A percentile compares a stretch with the other conserved stretches of the same genome.
phyloP scores from a whole-genome alignment of 2,113 vertebrate genomes.

The Myrmophylax atrothorax region DNA sequence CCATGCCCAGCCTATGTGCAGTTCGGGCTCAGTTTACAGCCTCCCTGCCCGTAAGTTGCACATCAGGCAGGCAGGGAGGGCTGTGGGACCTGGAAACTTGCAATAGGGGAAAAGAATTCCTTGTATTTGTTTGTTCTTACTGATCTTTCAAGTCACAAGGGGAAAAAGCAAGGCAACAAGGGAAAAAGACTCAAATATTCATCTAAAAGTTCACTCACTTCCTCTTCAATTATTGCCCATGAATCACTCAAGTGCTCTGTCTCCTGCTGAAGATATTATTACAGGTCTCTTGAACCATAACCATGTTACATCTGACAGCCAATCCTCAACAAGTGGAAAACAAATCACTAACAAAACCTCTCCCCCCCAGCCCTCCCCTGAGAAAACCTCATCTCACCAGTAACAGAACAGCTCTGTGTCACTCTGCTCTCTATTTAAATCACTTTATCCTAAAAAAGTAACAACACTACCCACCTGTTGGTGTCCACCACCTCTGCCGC shows the following conservation, averaged over 20 bases:
- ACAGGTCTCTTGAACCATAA: background rate
- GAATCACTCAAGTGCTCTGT: background rate
- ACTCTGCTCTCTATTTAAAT: background rate
- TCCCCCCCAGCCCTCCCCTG: background rate
- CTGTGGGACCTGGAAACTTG: background rate
- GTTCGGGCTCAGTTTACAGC: background rate
- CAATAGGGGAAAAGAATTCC: background rate
- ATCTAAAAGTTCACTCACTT: background rate
- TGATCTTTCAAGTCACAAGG: background rate
- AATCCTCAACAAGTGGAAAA: background rate
- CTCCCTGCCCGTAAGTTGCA: background rate
- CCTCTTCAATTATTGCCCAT: background rate
- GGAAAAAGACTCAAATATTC: background rate
- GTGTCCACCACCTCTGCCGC: slow-evolving; percentile 32
- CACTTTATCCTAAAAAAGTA: background rate
- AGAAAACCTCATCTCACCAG: background rate
- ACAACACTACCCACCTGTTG: slow-evolving; percentile 62
- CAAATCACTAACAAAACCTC: background rate
- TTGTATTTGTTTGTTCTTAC: background rate
- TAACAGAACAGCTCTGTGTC: background rate
- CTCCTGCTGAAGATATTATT: background rate
- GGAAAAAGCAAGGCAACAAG: background rate
- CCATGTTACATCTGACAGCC: background rate
- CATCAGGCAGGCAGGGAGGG: background rate
- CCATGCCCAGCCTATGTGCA: background rate